Conservation (phyloP, 1,140 invertebrate species). For the Heliconius eleuchia region DNA sequence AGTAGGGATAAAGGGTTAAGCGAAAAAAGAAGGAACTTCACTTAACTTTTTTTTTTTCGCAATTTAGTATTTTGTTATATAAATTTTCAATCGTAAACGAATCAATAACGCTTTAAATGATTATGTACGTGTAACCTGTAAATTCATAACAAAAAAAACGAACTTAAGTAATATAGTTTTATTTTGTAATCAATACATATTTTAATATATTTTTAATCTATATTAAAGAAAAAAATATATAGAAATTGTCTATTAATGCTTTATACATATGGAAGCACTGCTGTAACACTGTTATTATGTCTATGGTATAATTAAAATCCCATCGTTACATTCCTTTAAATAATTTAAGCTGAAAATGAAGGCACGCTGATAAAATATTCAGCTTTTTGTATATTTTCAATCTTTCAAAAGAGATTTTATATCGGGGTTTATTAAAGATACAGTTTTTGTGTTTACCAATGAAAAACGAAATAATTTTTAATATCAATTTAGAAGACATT, state of each 20-base stretch:
- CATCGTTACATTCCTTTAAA: conserved; percentile 29
- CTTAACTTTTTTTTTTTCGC: no score
- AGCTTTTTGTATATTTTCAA: conserved; percentile 1
- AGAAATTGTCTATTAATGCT: background rate
- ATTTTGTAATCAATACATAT: background rate
- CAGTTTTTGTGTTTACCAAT: background rate
- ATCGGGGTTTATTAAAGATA: background rate
- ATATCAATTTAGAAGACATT: no score
- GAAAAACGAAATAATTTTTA: background rate
- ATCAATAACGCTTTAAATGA: background rate
- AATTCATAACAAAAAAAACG: background rate
- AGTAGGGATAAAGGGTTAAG: no score
- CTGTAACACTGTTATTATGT: conserved; percentile 11
- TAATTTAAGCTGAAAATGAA: background rate
- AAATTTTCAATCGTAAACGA: background rate
- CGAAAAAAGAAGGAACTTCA: no score
- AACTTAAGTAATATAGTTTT: background rate
- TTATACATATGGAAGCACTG: background rate
- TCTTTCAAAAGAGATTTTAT: background rate
- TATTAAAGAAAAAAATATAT: background rate
- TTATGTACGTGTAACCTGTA: background rate
- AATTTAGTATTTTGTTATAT: no score
- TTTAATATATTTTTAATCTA: conserved; percentile 5
- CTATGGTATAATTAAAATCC: conserved; percentile 37
- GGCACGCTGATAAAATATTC: background rate